A percentile compares a stretch with the other conserved stretches of the same genome.
phyloP scores from a whole-genome alignment of 1,140 invertebrate genomes.

The Gryon sp. region DNA sequence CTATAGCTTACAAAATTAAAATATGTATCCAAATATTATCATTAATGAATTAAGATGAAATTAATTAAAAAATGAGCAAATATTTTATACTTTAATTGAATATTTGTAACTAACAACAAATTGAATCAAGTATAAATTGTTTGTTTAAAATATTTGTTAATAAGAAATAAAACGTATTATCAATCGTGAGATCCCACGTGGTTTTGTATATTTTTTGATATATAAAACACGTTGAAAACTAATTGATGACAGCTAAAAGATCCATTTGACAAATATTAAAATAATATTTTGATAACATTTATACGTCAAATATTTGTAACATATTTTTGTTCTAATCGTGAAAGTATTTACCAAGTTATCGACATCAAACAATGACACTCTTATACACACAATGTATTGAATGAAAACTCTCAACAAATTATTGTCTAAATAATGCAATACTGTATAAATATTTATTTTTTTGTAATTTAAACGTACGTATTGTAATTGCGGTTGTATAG shows the following conservation, averaged over 20 bases:
- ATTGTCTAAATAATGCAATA: neutral
- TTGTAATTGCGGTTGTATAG: slow-evolving; percentile 30
- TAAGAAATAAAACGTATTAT: too few species aligned
- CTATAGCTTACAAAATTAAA: too few species aligned
- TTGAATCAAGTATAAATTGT: too few species aligned
- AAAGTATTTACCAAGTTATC: slow-evolving; percentile 8
- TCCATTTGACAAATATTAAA: slow-evolving; percentile 14
- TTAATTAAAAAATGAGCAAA: too few species aligned
- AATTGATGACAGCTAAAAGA: neutral
- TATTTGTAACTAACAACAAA: too few species aligned
- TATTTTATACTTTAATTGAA: too few species aligned
- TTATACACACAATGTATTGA: neutral
- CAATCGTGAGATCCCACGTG: too few species aligned
- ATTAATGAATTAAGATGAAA: too few species aligned
- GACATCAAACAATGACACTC: slow-evolving; percentile 5
- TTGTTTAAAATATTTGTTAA: too few species aligned
- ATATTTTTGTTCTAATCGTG: neutral
- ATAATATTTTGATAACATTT: slow-evolving; percentile 26
- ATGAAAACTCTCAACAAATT: neutral
- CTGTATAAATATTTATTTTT: slow-evolving; percentile 44
- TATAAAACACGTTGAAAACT: neutral
- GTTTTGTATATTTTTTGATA: slow-evolving; percentile 30
- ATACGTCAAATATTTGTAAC: slow-evolving; percentile 1
- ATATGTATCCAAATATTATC: too few species aligned
- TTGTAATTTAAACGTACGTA: too few species aligned